These are phyloP conservation scores for Branchipolynoe longqiensis DNA, from an alignment of 2,888 invertebrate genomes.

Conservation along the genomic window DNA sequence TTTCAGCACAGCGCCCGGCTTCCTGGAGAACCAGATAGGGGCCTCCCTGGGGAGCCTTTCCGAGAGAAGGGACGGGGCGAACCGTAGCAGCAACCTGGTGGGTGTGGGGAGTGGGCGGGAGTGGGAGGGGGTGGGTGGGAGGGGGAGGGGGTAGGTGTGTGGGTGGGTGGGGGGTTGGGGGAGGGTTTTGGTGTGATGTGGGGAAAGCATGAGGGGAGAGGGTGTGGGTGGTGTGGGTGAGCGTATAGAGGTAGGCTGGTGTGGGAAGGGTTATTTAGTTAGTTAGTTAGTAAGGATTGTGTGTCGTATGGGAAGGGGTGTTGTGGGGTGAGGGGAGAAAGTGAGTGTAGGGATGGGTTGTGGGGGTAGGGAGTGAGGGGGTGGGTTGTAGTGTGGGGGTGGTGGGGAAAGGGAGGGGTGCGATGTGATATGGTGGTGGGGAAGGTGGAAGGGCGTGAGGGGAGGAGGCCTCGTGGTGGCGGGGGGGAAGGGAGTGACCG, in stretches of 20 bases:
- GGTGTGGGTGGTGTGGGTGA: no score
- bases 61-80: background rate
- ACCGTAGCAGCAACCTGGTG: no score
- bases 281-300: no score
- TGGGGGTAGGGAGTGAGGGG: no score
- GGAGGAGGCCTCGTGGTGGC: background rate
- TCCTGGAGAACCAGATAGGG: slow-evolving; percentile 34
- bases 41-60: background rate
- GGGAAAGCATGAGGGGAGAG: background rate
- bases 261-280: no score
- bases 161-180: background rate
- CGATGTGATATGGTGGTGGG: background rate
- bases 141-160: background rate
- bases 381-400: no score
- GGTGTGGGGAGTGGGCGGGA: no score
- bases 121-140: background rate
- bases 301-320: no score
- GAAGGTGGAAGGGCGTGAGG: background rate
- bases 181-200: background rate
- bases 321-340: no score
- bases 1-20: slow-evolving; percentile 21
- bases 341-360: background rate
- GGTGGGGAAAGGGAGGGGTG: background rate
- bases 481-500: background rate
- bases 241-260: no score